Evolutionary conservation across 1,140 invertebrate genomes (phyloP).

Genomic region (Drosophila azteca): DNA sequence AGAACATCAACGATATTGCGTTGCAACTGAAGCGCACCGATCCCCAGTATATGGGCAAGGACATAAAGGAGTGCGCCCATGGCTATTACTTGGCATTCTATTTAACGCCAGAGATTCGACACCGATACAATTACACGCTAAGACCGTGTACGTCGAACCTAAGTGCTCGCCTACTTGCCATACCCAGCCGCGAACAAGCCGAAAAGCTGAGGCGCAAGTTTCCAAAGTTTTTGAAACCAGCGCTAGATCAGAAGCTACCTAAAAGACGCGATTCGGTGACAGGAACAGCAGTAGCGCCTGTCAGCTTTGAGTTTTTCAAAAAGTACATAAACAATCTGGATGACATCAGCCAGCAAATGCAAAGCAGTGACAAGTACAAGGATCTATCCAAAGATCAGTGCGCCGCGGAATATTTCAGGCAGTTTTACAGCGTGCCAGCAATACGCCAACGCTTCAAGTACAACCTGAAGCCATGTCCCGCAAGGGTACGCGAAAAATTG

Average conservation of each 20-base stretch:
- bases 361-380: slow-evolving; percentile 4
- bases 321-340: slow-evolving; percentile 20
- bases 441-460: slow-evolving; percentile 33
- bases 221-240: background rate
- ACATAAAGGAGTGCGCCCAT: slow-evolving; percentile 35
- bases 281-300: background rate
- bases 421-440: slow-evolving; percentile 22
- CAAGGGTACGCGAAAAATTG: slow-evolving; percentile 2
- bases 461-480: slow-evolving; percentile 36
- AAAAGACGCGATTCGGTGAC: too few relatives aligned
- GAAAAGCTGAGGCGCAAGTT: slow-evolving; percentile 1
- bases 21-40: slow-evolving; percentile 27
- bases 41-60: slow-evolving; percentile 11
- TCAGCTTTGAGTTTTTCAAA: slow-evolving; percentile 21
- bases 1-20: slow-evolving; percentile 46
- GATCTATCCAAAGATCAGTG: slow-evolving; percentile 9
- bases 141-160: background rate
- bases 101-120: slow-evolving; percentile 46
- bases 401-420: slow-evolving; percentile 17
- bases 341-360: slow-evolving; percentile 36
- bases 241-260: too few relatives aligned
- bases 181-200: slow-evolving; percentile 10
- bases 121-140: slow-evolving; percentile 23
- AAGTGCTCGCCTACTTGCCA: slow-evolving; percentile 14
- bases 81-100: slow-evolving; percentile 55